phyloP scores from a whole-genome alignment of 2,888 invertebrate species.

The Parapristionchus giblindavisi region DNA sequence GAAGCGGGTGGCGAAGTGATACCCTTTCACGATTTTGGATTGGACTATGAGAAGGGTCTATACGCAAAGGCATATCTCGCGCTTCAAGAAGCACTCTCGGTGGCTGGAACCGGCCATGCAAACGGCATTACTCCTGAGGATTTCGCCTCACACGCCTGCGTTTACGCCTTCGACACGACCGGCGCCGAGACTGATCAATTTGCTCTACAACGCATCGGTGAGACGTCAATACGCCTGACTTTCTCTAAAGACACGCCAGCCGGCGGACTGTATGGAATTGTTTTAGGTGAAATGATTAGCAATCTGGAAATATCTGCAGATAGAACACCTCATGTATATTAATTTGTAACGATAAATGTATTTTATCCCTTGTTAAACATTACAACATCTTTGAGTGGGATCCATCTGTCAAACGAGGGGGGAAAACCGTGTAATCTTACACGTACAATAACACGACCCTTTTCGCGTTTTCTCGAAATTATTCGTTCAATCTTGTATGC shows the following conservation, averaged over 20 bases:
- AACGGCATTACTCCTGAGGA: background rate
- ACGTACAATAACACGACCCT: too few species aligned
- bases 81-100: background rate
- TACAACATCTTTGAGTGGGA: background rate
- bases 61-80: background rate
- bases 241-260: background rate
- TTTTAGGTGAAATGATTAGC: background rate
- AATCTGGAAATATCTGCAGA: background rate
- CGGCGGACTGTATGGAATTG: background rate
- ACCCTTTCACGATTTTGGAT: background rate
- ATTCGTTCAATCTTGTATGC: background rate
- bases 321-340: background rate
- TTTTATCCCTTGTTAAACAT: background rate
- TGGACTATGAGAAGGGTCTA: background rate
- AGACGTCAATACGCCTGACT: background rate
- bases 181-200: background rate
- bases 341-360: background rate
- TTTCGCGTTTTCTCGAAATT: too few species aligned
- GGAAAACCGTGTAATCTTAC: background rate
- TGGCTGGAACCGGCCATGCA: background rate
- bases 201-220: background rate
- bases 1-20: slow-evolving; percentile 9
- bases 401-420: background rate
- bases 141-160: background rate
- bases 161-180: slow-evolving; percentile 6